Conservation (phyloP, 2,888 invertebrate genomes). For the Brachyopa scutellaris region DNA sequence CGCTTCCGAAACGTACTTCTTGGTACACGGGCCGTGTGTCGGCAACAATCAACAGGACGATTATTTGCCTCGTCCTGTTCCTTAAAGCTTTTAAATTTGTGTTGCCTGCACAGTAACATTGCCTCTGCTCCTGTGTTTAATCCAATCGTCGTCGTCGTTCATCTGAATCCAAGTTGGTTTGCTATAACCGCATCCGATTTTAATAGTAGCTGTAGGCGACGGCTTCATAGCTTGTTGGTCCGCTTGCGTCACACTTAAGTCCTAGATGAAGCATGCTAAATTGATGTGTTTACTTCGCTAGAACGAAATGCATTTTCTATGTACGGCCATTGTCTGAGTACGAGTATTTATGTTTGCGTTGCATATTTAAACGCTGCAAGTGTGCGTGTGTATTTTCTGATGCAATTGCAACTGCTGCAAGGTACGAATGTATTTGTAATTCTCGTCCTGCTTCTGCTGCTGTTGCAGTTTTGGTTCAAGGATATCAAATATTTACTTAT, state of each 20-base stretch:
- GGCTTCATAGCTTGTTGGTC: constrained; percentile 29
- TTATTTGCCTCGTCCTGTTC: constrained; percentile 47
- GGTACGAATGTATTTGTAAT: constrained; percentile 25
- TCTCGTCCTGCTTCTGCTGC: constrained; percentile 2
- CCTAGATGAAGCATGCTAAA: constrained; percentile 68
- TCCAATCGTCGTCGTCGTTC: constrained; percentile 39
- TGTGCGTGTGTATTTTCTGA: constrained; percentile 27
- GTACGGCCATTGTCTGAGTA: constrained; percentile 25
- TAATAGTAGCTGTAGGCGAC: constrained; percentile 21
- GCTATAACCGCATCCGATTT: constrained; percentile 35
- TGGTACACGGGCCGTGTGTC: constrained; percentile 6
- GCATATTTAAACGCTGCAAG: constrained; percentile 51
- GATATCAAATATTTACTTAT: constrained; percentile 70
- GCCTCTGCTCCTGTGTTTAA: constrained; percentile 25
- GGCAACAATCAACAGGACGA: constrained; percentile 59
- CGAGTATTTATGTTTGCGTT: constrained; percentile 57
- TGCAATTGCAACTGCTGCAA: constrained; percentile 50
- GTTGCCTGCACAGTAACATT: not conserved
- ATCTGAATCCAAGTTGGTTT: constrained; percentile 42
- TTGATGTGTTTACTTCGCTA: constrained; percentile 46
- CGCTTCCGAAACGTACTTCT: constrained; percentile 24
- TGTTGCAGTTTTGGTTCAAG: constrained; percentile 43
- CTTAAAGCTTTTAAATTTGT: constrained; percentile 43
- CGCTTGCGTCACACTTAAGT: constrained; percentile 56
- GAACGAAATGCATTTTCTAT: constrained; percentile 64